Evolutionary conservation across 2,888 invertebrate genomes (phyloP).

Genomic region (Nomada fucata): DNA sequence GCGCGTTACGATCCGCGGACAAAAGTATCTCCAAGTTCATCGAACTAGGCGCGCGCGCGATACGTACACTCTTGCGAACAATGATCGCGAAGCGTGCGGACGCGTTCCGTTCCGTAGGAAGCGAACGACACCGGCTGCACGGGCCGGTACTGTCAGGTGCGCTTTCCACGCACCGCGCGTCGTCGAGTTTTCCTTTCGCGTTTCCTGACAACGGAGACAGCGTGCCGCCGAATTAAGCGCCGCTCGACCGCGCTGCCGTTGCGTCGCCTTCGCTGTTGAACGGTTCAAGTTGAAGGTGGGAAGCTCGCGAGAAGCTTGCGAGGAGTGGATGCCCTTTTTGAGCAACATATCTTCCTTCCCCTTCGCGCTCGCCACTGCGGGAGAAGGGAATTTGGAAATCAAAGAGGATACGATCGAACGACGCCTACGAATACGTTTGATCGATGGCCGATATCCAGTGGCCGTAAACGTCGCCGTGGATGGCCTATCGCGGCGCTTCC

Average conservation of each 20-base stretch:
- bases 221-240: not conserved
- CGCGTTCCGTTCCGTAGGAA: slow-evolving; percentile 20
- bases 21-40: slow-evolving; percentile 74
- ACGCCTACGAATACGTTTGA: slow-evolving; percentile 20
- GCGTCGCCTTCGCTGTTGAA: not conserved
- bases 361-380: no score
- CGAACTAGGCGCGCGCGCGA: slow-evolving; percentile 55
- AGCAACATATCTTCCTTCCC: no score
- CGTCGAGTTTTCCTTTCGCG: not conserved
- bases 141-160: slow-evolving; percentile 26
- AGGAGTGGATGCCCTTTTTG: not conserved
- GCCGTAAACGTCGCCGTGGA: slow-evolving; percentile 34
- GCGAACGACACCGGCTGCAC: slow-evolving; percentile 30
- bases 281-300: not conserved
- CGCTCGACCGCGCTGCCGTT: not conserved
- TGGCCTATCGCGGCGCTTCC: slow-evolving; percentile 56
- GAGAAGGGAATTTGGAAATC: no score
- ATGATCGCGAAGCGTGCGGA: slow-evolving; percentile 20
- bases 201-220: not conserved
- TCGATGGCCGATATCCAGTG: slow-evolving; percentile 3
- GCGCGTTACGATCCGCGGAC: slow-evolving; percentile 56
- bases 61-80: slow-evolving; percentile 36
- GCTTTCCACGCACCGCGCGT: slow-evolving; percentile 22
- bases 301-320: no score
- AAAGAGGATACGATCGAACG: slow-evolving; percentile 2